Percentiles rank a stretch among this genome's conserved stretches.
Evolutionary conservation across 2,888 invertebrate species (phyloP).

Genomic region (Oscheius myriophilus): DNA sequence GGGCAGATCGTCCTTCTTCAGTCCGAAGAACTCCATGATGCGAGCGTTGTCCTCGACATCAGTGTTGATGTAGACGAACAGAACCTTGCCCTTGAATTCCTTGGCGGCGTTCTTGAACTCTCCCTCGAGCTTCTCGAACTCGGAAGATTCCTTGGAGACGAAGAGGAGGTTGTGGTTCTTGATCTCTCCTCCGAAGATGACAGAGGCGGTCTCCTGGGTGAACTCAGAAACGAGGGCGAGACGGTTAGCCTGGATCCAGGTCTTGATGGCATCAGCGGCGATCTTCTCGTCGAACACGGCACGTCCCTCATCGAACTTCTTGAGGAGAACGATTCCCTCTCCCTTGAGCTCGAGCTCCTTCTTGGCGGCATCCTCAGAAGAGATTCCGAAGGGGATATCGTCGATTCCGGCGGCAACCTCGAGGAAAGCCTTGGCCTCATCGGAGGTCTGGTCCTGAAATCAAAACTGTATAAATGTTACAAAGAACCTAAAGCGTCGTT

Average conservation of each 20-base stretch:
- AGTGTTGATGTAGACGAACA: conserved; percentile 93
- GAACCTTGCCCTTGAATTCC: conserved; percentile 87
- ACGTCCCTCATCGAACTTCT: conserved; percentile 75
- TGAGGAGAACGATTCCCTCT: conserved; percentile 84
- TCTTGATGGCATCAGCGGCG: conserved; percentile 50
- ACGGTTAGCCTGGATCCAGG: conserved; percentile 70
- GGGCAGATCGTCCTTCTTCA: conserved; percentile 84
- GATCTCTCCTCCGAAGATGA: conserved; percentile 97
- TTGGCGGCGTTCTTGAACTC: conserved; percentile 85
- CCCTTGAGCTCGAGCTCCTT: conserved; percentile 84
- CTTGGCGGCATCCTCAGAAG: conserved; percentile 82
- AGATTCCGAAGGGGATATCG: conserved; percentile 88
- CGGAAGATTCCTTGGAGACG: conserved; percentile 85
- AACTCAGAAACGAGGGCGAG: conserved; percentile 70
- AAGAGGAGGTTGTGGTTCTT: conserved; percentile 95
- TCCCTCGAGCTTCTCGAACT: conserved; percentile 83
- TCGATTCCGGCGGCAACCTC: conserved; percentile 84
- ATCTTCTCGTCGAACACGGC: conserved; percentile 62
- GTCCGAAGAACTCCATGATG: conserved; percentile 98
- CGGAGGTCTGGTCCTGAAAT: conserved; percentile 79
- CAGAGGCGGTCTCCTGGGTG: conserved; percentile 82
- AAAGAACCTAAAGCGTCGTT: too few relatives aligned
- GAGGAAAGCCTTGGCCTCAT: conserved; percentile 85
- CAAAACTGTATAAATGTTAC: not conserved
- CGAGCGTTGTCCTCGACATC: conserved; percentile 94